Percentiles rank a stretch among this genome's conserved stretches.
phyloP scores from a whole-genome alignment of 2,113 vertebrate species.

The Boulengeromyrus knoepffleri region DNA sequence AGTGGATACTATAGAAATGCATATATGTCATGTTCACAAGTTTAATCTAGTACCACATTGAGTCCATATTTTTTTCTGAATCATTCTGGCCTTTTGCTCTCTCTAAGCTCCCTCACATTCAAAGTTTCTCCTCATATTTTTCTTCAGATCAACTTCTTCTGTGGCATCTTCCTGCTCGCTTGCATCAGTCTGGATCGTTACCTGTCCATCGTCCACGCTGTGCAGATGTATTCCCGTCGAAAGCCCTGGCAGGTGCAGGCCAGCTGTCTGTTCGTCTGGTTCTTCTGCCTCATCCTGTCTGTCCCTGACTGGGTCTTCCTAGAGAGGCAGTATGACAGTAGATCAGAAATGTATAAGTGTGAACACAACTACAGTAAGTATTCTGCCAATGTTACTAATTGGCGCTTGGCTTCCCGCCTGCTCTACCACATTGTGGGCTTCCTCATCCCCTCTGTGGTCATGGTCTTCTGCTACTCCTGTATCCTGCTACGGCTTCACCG shows the following conservation, averaged over 20 bases:
- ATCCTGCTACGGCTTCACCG: conserved; percentile 60
- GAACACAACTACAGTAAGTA: conserved; percentile 30
- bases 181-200: conserved; percentile 85
- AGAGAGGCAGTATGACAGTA: not conserved
- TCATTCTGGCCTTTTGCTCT: not conserved
- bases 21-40: not conserved
- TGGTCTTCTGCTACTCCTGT: conserved; percentile 70
- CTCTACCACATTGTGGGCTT: conserved; percentile 68
- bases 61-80: not conserved
- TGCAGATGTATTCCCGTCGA: conserved; percentile 72
- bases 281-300: conserved; percentile 63
- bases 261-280: conserved; percentile 68
- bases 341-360: conserved; percentile 42
- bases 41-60: not conserved
- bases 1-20: not conserved
- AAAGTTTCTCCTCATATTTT: not conserved
- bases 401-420: conserved; percentile 39
- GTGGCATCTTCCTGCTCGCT: conserved; percentile 75
- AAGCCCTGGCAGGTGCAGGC: conserved; percentile 43
- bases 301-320: conserved; percentile 69
- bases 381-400: not conserved
- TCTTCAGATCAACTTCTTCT: conserved; percentile 74
- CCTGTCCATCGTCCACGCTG: conserved; percentile 75
- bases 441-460: conserved; percentile 60
- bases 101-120: not conserved